Evolutionary conservation across 2,113 vertebrate genomes (phyloP), one percentile per base, ranked within the genome.

Genomic region (Dipodomys ordii): DNA sequence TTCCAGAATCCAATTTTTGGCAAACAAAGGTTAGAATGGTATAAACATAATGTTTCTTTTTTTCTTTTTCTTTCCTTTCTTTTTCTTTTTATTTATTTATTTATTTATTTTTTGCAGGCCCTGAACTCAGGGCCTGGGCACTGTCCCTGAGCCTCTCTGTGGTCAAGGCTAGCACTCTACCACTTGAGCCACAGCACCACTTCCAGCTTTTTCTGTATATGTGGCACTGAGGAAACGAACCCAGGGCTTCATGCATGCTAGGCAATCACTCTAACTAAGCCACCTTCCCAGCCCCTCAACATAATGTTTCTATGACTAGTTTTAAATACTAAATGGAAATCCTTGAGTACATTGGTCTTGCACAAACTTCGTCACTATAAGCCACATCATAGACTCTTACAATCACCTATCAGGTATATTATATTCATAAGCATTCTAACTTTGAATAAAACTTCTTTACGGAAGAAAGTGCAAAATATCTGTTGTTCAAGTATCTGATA

Each of bases 1-100:
- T 91, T 86, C 46, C 74, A 67, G 91, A 95, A 15, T 83, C 57
- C 83, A 39, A 84, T 11, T 90, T 57, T 93, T 74, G 30, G 2
- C 28, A 96, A 87, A 78, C 35, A 84, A 91, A 71, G 16, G 84
- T 74, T 79, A 93, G 10, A 65, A 53, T 57, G 69, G 60, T 6
- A 90, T 23, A 19, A 72, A 4, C 46, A 11, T 62, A 92, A 46
- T 87, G 85, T 35, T 85, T 91, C 23, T 79, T 49, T 49, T 49
- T 49, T 39, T 39, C 39, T 39, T 39, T 39, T 39, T 39, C 39
- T 39, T 39, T 39, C 35, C 39, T 39, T 39, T 39, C 1, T 39
- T 39, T 6, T 39, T 39, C 39, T 39, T 39, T 39, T 39, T 39
- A 39, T 39, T 39, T 39, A 39, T 39, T 39, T 39, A 39, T 39